Base-by-base conservation (phyloP, 2,888 invertebrate genomes). In the Hypena proboscidalis region DNA sequence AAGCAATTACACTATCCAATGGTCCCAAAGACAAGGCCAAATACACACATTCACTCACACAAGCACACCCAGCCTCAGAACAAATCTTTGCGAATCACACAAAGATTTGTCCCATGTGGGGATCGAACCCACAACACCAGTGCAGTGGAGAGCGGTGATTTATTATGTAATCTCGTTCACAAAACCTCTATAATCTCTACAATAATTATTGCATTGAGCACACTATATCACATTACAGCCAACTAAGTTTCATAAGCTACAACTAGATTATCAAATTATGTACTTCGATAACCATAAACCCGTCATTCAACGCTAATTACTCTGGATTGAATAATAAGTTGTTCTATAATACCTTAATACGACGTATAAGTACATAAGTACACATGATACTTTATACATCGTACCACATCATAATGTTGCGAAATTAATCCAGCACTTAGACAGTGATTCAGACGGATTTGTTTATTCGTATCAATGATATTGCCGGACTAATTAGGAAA, bases 381-480 rank as follows among this genome's bases (percentile, higher is more conserved):
- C 30, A 17, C 29, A 53, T 49, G 39, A 58, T 49, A 61, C 55
- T 52, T 46, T 39, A n/a, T n/a, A n/a, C n/a, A n/a, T n/a, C n/a
- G n/a, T n/a, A 56, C 59, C 51, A 61, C 52, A 61, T 69, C 68
- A 70, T 73, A 60, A 70, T 63, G 48, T 77, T 77, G 65, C 70
- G 72, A 75, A 77, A 77, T 65, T 76, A 73, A 78, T 76, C 70
- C 68, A 44, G 53, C 57, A 58, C 71, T 73, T 69, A 71, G 64
- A 67, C 58, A 58, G 50, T 73, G 67, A 74, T 68, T 34, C 61
- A 40, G 46, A 60, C 46, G 47, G 57, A 67, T 76, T 66, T 67
- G 62, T 74, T 65, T 58, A 47, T 53, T 47, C 31, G 21, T 58
- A 56, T 39, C 33, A 55, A 37, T 56, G 44, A 54, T 52, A 41